Conservation (phyloP, 1,140 invertebrate species). For the Ylistrum balloti region DNA sequence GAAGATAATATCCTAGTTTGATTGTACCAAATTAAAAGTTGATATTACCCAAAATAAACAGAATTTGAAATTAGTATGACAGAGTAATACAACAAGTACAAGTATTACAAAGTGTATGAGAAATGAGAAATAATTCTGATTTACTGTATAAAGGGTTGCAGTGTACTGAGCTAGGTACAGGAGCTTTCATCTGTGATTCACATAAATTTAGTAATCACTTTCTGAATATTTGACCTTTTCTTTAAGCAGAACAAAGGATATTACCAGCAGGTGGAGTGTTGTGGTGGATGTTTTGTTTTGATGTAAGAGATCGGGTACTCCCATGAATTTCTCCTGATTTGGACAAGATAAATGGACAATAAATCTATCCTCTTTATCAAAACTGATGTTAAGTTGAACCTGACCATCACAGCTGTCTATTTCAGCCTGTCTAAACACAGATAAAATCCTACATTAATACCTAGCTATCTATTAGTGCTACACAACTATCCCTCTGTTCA, state of each 20-base stretch:
- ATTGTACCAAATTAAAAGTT: too few relatives aligned
- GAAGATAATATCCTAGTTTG: too few relatives aligned
- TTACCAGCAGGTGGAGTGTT: not conserved
- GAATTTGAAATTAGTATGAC: too few relatives aligned
- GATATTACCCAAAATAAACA: too few relatives aligned
- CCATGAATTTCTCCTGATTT: not conserved
- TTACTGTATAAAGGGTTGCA: too few relatives aligned
- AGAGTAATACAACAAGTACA: too few relatives aligned
- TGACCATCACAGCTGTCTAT: not conserved
- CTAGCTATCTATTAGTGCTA: not conserved
- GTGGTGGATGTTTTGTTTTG: not conserved
- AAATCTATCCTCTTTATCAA: not conserved
- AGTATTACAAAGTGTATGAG: too few relatives aligned
- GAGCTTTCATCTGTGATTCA: too few relatives aligned
- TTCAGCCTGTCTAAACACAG: not conserved
- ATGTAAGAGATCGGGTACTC: not conserved
- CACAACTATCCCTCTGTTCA: not conserved
- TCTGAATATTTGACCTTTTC: not conserved
- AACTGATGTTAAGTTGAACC: not conserved
- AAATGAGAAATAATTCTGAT: too few relatives aligned
- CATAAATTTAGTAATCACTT: too few relatives aligned
- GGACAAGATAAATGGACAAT: not conserved
- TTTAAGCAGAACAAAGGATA: not conserved
- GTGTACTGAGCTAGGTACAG: too few relatives aligned
- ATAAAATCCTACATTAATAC: not conserved